phyloP scores from a whole-genome alignment of 2,797 vertebrate genomes.

The Varecia variegata region DNA sequence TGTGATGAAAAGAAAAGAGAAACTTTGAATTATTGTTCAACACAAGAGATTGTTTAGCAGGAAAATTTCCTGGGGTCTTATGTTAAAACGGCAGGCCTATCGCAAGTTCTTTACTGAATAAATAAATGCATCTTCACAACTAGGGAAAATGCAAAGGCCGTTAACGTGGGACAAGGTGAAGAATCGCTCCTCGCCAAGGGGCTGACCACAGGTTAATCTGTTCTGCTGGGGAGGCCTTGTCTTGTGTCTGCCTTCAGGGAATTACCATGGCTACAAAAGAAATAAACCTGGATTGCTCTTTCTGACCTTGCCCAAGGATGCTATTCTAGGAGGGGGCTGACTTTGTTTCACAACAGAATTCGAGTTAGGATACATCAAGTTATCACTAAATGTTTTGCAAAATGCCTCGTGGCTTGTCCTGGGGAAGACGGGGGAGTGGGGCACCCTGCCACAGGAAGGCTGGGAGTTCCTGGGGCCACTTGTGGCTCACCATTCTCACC shows the following conservation, averaged over 20 bases:
- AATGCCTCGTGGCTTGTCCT: not conserved
- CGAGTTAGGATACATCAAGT: not conserved
- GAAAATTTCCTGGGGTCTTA: not conserved
- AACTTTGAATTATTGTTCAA: not conserved
- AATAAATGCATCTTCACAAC: not conserved
- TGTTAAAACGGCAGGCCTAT: not conserved
- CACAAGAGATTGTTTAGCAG: not conserved
- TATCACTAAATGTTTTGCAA: not conserved
- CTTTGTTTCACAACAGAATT: not conserved
- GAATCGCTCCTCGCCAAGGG: not conserved
- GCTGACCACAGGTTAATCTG: not conserved
- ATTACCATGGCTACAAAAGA: accelerated
- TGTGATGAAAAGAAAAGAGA: too few species aligned
- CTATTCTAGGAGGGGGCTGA: not conserved
- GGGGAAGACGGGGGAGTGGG: too few species aligned
- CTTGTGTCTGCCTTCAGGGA: not conserved
- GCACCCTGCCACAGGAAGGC: accelerated
- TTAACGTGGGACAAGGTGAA: not conserved
- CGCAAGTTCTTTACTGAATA: not conserved
- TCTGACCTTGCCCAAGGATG: accelerated
- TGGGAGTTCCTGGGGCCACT: too few species aligned
- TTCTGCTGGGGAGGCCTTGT: not conserved
- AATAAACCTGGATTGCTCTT: not conserved
- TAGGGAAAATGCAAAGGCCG: not conserved
- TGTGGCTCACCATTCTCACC: accelerated